A percentile compares a stretch with the other conserved stretches of the same genome.
Conservation (phyloP, 2,888 invertebrate species). For the Tiliacea aurago region DNA sequence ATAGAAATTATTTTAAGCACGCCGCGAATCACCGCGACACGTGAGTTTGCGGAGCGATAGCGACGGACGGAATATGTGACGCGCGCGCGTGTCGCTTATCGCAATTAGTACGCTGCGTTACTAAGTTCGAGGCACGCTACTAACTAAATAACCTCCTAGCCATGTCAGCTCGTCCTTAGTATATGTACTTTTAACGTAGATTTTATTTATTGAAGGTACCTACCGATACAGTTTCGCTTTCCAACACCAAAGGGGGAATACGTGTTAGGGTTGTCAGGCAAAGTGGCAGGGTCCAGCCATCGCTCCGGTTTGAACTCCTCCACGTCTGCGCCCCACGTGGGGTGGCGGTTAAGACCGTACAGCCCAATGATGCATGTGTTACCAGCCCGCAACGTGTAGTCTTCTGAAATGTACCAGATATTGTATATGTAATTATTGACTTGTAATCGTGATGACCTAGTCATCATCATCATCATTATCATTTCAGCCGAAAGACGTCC, state of each 20-base stretch:
- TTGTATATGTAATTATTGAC: background rate
- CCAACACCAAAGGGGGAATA: conserved; percentile 74
- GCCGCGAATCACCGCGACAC: background rate
- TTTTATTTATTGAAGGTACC: background rate
- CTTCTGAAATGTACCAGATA: conserved; percentile 10
- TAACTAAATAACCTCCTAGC: background rate
- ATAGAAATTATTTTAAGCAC: background rate
- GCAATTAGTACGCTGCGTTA: background rate
- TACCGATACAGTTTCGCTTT: conserved; percentile 33
- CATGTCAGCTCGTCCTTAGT: background rate
- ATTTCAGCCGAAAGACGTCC: too few relatives aligned
- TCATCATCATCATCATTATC: too few relatives aligned
- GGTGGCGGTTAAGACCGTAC: conserved; percentile 73
- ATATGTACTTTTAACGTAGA: background rate
- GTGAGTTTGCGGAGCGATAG: background rate
- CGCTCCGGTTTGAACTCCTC: conserved; percentile 77
- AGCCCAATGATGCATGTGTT: conserved; percentile 70
- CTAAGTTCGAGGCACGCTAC: background rate
- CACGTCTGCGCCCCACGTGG: conserved; percentile 76
- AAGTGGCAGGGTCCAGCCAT: conserved; percentile 71
- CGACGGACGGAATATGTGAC: too few relatives aligned
- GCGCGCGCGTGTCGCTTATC: background rate
- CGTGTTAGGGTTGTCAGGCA: conserved; percentile 71
- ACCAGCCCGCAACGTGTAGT: conserved; percentile 66
- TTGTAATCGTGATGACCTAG: background rate